Evolutionary conservation across 2,113 vertebrate species (phyloP), one percentile per base, ranked within the genome.

Genomic region (Columba janthina): DNA sequence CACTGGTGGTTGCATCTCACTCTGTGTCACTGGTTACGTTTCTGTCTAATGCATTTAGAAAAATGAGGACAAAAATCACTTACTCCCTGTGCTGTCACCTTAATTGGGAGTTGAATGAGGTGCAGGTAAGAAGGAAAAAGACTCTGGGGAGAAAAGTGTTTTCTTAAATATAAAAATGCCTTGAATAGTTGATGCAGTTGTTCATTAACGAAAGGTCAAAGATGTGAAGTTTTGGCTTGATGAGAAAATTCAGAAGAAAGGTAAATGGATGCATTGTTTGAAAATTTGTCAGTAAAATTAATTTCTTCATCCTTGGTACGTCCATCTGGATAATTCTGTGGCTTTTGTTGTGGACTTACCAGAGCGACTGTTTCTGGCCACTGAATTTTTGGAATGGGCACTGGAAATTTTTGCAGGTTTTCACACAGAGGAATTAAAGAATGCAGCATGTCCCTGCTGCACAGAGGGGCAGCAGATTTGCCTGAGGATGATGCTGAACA

Each of bases 131-230:
- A 74, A 94, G n/a, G 25, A 31, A 66, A 65, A 85, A 65, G 21
- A 10, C 51, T 70, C 58, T 10, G 11, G 31, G 36, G 4, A 6
- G 38, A 64, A 71, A 76, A 73, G 8, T 67, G 61, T 73, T 88
- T 76, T 86, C 83, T 88, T 76, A 74, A 48, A 67, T 67, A 56
- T 34, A 84, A 82, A 93, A 92, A 69, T 15, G 34, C 42, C 85
- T 72, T 93, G 79, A 90, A 44, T 61, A 53, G 61, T 84, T 86
- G 53, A 81, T 93, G 57, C 16, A 14, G 53, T 81, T 81, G 42
- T 67, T 94, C 76, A 46, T 90, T 96, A 91, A 88, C 28, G 40
- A 28, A 75, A 88, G 93, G 76, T 86, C 82, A 88, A 53, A 86
- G 76, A 58, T 34, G 48, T 76, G 89, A 85, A 84, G 82, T 89